Conservation (phyloP, 2,888 invertebrate genomes). For the Metacarcinus magister region DNA sequence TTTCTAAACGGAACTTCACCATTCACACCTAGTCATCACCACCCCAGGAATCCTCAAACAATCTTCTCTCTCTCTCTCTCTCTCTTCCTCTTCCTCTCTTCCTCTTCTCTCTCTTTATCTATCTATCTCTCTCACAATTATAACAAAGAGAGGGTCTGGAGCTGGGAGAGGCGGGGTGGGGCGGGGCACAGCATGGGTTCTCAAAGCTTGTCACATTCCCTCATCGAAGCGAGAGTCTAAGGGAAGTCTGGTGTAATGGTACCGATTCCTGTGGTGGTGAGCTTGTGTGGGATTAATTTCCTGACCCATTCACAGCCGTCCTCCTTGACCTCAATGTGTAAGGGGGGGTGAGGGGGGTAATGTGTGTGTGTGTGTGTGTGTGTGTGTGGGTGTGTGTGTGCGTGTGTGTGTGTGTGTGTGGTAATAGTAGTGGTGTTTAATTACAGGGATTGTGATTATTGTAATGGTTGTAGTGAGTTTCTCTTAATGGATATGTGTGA, state of each 20-base stretch:
- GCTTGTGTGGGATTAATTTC: not conserved
- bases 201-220: not conserved
- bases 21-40: too few relatives aligned
- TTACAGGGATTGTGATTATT: not conserved
- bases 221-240: not conserved
- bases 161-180: not conserved
- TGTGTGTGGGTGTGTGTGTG: not conserved
- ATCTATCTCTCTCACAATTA: constrained; percentile 3
- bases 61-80: not conserved
- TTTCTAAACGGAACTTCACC: not conserved
- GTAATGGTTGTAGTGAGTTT: not conserved
- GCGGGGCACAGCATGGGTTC: not conserved
- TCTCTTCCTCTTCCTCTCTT: not conserved
- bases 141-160: not conserved
- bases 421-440: not conserved
- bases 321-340: not conserved
- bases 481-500: too few relatives aligned
- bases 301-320: not conserved
- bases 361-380: not conserved
- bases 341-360: not conserved
- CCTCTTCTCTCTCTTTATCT: constrained; percentile 23
- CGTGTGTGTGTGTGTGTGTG: not conserved
- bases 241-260: not conserved
- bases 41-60: too few relatives aligned
- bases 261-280: not conserved